A percentile compares a stretch with the other conserved stretches of the same genome.
These are phyloP conservation scores for Ploceus nigricollis DNA, from an alignment of 2,113 vertebrate genomes.

Conservation along the genomic window DNA sequence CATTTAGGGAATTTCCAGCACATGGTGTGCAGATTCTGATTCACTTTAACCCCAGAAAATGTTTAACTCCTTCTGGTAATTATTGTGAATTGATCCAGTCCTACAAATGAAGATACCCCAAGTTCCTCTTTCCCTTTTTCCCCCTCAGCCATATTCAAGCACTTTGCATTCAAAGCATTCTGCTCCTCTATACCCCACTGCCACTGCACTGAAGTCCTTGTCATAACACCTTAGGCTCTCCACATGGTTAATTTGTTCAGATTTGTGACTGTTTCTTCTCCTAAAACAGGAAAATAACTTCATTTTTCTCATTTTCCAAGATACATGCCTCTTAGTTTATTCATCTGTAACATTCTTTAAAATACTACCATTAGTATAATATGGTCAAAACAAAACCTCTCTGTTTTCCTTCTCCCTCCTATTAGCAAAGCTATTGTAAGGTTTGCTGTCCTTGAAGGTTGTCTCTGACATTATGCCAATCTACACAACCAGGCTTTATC, in stretches of 20 bases:
- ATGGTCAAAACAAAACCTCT: background rate
- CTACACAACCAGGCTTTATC: background rate
- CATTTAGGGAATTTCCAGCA: slow-evolving; percentile 79
- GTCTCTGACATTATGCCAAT: background rate
- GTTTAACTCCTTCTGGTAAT: slow-evolving; percentile 76
- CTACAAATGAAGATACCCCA: background rate
- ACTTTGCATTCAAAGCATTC: background rate
- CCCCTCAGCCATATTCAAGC: background rate
- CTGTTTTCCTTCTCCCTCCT: background rate
- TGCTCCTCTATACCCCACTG: background rate
- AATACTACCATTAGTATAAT: background rate
- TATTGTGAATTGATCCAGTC: slow-evolving; percentile 29
- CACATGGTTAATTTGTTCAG: background rate
- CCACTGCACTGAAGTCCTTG: background rate
- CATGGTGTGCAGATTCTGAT: slow-evolving; percentile 73
- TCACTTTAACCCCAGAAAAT: slow-evolving; percentile 69
- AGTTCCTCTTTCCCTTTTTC: slow-evolving; percentile 2
- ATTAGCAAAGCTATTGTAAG: background rate
- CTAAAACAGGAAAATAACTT: background rate
- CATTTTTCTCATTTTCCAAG: background rate
- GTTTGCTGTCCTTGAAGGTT: background rate
- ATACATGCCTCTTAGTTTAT: background rate
- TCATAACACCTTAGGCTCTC: background rate
- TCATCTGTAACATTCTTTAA: background rate
- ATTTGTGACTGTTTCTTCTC: background rate